phyloP scores from a whole-genome alignment of 1,140 invertebrate species.

The Cecropterus lyciades region DNA sequence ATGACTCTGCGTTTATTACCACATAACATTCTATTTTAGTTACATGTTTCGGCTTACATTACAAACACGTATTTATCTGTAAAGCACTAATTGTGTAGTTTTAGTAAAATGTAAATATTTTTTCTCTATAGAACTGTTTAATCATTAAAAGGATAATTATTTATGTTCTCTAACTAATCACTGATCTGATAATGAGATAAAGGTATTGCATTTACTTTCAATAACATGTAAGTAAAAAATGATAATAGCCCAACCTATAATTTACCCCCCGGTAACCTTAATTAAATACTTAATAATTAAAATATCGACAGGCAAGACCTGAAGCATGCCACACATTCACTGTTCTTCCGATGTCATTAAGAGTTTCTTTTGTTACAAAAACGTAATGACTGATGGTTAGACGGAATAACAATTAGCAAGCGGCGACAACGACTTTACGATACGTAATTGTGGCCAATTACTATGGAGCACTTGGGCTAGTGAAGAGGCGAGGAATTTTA shows the following conservation, averaged over 20 bases:
- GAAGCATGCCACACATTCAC: constrained; percentile 24
- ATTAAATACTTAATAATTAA: constrained; percentile 35
- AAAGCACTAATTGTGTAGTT: too few species aligned
- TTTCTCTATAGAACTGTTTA: too few species aligned
- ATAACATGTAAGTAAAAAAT: constrained; percentile 1
- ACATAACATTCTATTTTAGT: background rate
- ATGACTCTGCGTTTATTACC: constrained; percentile 5
- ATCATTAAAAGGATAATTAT: too few species aligned
- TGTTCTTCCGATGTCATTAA: constrained; percentile 26
- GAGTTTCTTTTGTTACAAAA: constrained; percentile 17
- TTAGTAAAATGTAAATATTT: too few species aligned
- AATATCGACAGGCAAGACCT: constrained; percentile 28
- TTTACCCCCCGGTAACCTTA: constrained; percentile 22
- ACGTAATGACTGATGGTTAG: constrained; percentile 27
- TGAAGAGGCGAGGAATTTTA: background rate
- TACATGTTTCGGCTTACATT: too few species aligned
- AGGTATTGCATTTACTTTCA: background rate
- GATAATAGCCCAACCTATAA: constrained; percentile 8
- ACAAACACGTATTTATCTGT: too few species aligned
- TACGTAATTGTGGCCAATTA: constrained; percentile 49
- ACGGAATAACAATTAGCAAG: constrained; percentile 38
- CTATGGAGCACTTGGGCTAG: constrained; percentile 23
- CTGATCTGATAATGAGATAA: background rate
- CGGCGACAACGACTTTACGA: constrained; percentile 40
- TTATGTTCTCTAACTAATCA: too few species aligned